phyloP scores from a whole-genome alignment of 2,888 invertebrate genomes.

The Atherix ibis region DNA sequence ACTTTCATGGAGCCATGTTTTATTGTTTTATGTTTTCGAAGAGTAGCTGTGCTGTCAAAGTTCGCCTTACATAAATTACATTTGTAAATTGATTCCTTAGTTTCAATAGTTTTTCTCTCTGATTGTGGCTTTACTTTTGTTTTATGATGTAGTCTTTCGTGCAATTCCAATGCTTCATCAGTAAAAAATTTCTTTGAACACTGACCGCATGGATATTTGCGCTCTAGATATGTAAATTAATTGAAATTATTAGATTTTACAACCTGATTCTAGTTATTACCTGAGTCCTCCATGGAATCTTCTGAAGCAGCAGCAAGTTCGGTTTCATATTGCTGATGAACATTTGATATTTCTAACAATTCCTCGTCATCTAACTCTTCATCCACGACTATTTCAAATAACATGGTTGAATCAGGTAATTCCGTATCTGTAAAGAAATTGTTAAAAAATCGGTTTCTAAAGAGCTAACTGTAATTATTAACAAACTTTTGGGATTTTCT shows the following conservation, averaged over 20 bases:
- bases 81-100: background rate
- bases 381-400: too few relatives aligned
- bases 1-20: conserved; percentile 3
- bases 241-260: background rate
- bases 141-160: conserved; percentile 33
- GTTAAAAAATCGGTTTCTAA: background rate
- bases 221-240: background rate
- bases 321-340: background rate
- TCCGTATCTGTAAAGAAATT: background rate
- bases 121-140: background rate
- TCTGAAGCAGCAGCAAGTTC: background rate
- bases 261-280: background rate
- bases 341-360: too few relatives aligned
- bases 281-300: background rate
- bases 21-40: conserved; percentile 4
- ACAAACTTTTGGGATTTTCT: background rate
- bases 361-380: too few relatives aligned
- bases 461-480: background rate
- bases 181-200: conserved; percentile 12
- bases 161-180: conserved; percentile 7
- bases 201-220: conserved; percentile 7
- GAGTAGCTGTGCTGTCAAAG: conserved; percentile 2
- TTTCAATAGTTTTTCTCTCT: background rate
- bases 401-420: background rate
- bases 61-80: conserved; percentile 2